Percentiles rank a stretch among this genome's conserved stretches.
These are phyloP conservation scores for Siphamia tubifer DNA, from an alignment of 2,113 vertebrate genomes.

Conservation along the genomic window DNA sequence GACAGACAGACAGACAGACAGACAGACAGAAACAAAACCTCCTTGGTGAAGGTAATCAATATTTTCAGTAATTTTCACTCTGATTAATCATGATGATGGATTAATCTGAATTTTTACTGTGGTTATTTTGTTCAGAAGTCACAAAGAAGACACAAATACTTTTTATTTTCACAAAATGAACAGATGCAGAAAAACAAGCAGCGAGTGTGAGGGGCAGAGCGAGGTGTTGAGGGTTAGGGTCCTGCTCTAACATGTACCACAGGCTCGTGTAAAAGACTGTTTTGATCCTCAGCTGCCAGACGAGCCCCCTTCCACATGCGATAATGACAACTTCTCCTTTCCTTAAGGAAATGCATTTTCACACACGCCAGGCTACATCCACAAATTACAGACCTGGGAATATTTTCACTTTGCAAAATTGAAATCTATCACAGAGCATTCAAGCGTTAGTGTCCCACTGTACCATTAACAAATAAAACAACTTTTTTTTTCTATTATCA, in stretches of 20 bases:
- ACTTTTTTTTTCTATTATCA: background rate
- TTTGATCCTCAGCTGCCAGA: constrained; percentile 60
- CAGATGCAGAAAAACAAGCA: constrained; percentile 49
- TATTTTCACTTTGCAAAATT: constrained; percentile 49
- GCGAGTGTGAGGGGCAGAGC: constrained; percentile 1
- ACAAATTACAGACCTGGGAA: constrained; percentile 60
- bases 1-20: too few species aligned
- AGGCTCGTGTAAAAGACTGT: constrained; percentile 64
- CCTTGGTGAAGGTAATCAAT: too few species aligned
- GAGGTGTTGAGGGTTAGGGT: constrained; percentile 45
- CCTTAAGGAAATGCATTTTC: constrained; percentile 62
- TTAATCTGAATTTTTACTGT: too few species aligned
- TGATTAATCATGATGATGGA: too few species aligned
- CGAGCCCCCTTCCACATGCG: constrained; percentile 61
- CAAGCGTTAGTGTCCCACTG: background rate
- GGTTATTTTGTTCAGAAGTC: background rate
- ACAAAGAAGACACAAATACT: background rate
- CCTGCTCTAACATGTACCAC: constrained; percentile 64
- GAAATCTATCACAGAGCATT: constrained; percentile 1
- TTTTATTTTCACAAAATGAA: constrained; percentile 25
- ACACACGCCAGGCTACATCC: constrained; percentile 32
- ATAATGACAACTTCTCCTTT: constrained; percentile 74
- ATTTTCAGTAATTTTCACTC: too few species aligned
- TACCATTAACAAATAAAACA: background rate
- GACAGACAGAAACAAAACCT: too few species aligned